A percentile compares a stretch with the other conserved stretches of the same genome.
Evolutionary conservation across 1,140 invertebrate species (phyloP).

Genomic region (Drosophila nebulosa): DNA sequence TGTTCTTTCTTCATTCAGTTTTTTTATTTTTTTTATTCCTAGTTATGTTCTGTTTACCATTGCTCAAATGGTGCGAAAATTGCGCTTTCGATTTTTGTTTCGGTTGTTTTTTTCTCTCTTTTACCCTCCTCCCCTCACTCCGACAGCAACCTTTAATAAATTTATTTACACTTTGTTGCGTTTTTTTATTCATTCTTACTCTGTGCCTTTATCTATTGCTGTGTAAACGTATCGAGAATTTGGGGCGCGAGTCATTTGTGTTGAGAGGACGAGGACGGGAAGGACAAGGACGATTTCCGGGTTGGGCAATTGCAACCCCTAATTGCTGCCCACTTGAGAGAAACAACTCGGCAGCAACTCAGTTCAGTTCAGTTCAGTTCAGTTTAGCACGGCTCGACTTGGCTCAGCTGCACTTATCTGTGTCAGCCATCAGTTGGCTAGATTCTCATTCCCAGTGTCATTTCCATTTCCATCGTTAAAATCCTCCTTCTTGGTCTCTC

Average conservation of each 20-base stretch:
- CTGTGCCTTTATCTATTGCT: conserved; percentile 5
- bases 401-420: conserved; percentile 67
- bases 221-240: conserved; percentile 29
- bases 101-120: conserved; percentile 29
- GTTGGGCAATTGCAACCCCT: conserved; percentile 55
- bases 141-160: conserved; percentile 56
- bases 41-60: conserved; percentile 26
- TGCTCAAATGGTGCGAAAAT: conserved; percentile 68
- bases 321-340: conserved; percentile 70
- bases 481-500: conserved; percentile 9
- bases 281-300: conserved; percentile 51
- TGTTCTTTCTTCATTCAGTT: conserved; percentile 15
- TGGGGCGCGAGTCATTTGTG: conserved; percentile 65
- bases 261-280: conserved; percentile 1
- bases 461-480: not conserved
- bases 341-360: no score
- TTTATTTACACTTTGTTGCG: conserved; percentile 76
- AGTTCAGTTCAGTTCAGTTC: no score
- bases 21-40: not conserved
- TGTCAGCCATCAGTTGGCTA: conserved; percentile 58
- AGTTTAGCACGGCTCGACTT: not conserved
- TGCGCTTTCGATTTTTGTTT: conserved; percentile 53
- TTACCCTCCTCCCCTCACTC: no score
- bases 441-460: conserved; percentile 35
- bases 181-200: conserved; percentile 38